Conservation (phyloP, 2,113 vertebrate genomes). For the Etheostoma spectabile region DNA sequence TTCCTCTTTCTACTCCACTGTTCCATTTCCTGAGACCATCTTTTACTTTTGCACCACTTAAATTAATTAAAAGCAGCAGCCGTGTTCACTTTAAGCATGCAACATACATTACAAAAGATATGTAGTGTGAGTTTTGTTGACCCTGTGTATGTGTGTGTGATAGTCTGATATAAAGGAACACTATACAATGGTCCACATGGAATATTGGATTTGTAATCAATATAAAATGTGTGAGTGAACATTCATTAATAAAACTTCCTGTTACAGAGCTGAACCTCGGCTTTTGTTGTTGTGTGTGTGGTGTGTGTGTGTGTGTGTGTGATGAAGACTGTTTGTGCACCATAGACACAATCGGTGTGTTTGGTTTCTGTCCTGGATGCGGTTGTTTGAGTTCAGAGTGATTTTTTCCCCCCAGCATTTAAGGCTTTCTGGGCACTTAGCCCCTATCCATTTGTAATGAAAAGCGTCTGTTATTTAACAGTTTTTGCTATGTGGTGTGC, state of each 20-base stretch:
- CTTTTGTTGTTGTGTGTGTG: background rate
- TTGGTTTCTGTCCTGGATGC: background rate
- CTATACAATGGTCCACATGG: slow-evolving; percentile 73
- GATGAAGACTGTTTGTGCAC: background rate
- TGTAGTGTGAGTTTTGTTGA: slow-evolving; percentile 38
- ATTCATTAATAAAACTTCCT: slow-evolving; percentile 69
- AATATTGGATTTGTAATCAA: slow-evolving; percentile 77
- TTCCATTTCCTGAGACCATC: slow-evolving; percentile 54
- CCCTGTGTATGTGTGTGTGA: slow-evolving; percentile 75
- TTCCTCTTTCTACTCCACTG: slow-evolving; percentile 16
- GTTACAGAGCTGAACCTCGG: slow-evolving; percentile 2
- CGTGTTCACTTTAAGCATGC: slow-evolving; percentile 45
- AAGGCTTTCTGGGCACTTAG: slow-evolving; percentile 17
- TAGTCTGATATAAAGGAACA: slow-evolving; percentile 77
- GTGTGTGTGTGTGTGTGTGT: background rate
- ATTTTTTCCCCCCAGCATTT: background rate
- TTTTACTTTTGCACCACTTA: slow-evolving; percentile 45
- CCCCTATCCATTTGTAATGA: slow-evolving; percentile 30
- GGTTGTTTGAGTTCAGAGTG: background rate
- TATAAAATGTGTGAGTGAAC: slow-evolving; percentile 68
- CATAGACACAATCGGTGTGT: background rate
- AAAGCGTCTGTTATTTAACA: slow-evolving; percentile 42
- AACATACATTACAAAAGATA: slow-evolving; percentile 15
- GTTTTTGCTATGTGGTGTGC: background rate
- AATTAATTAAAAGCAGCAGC: slow-evolving; percentile 41